Evolutionary conservation across 2,888 invertebrate species (phyloP).

Genomic region (Megaustenia siamemsis): DNA sequence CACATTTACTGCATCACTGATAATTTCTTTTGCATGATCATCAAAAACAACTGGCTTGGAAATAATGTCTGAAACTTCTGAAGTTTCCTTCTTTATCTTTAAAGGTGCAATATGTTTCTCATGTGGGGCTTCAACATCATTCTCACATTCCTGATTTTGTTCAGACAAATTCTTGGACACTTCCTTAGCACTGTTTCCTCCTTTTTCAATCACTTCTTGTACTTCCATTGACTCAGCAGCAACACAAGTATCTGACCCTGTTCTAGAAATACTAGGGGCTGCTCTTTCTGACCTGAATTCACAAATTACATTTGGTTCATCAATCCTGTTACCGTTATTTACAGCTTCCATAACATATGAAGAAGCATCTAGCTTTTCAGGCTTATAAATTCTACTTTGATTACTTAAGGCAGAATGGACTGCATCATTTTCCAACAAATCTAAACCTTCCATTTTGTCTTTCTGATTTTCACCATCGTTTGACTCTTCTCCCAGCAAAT

Average conservation of each 20-base stretch:
- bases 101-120: not conserved
- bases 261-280: not conserved
- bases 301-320: not conserved
- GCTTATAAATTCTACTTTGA: not conserved
- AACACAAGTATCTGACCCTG: not conserved
- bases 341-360: not conserved
- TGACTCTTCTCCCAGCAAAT: constrained; percentile 28
- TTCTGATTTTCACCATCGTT: not conserved
- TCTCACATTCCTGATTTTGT: not conserved
- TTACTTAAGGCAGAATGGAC: not conserved
- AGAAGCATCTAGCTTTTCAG: not conserved
- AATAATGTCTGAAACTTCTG: not conserved
- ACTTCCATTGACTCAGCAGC: not conserved
- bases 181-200: constrained; percentile 28
- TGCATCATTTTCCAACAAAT: not conserved
- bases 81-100: not conserved
- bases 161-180: constrained; percentile 15
- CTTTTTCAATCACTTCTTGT: constrained; percentile 25
- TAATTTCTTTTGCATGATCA: not conserved
- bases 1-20: not conserved
- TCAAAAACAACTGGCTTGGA: not conserved
- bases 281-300: not conserved
- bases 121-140: constrained; percentile 14
- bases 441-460: not conserved
- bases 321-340: too few relatives aligned